Percentiles rank a stretch among this genome's conserved stretches.
These are phyloP conservation scores for Scolopax bukidnonensis DNA, from an alignment of 2,797 vertebrate genomes.

Conservation along the genomic window DNA sequence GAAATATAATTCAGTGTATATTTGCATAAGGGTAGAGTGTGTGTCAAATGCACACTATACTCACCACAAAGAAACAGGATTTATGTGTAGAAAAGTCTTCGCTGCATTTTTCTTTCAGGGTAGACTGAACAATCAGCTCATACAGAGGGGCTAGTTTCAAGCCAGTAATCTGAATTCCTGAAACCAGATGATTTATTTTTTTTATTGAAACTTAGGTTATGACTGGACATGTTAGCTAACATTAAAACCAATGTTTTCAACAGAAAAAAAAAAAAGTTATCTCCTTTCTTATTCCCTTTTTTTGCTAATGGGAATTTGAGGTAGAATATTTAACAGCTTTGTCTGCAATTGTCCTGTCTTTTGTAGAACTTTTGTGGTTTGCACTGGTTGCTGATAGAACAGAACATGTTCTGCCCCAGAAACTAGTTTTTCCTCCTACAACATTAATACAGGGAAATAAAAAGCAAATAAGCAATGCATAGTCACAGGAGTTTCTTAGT, in stretches of 20 bases:
- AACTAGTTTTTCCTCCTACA: background rate
- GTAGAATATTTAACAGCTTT: background rate
- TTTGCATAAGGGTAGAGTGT: background rate
- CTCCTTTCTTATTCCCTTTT: background rate
- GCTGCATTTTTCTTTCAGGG: constrained; percentile 11
- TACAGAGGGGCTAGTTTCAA: constrained; percentile 30
- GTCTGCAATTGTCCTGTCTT: background rate
- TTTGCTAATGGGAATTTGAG: background rate
- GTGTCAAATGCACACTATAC: background rate
- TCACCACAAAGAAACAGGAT: constrained; percentile 64
- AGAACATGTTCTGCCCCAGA: background rate
- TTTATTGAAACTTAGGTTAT: background rate
- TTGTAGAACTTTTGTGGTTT: background rate
- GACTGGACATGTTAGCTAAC: background rate
- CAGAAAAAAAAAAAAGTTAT: background rate
- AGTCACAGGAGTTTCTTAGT: background rate
- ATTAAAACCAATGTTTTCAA: background rate
- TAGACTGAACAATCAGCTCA: constrained; percentile 53
- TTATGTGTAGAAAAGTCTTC: background rate
- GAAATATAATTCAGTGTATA: background rate
- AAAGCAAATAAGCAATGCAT: background rate
- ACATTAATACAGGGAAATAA: background rate
- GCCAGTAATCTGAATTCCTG: constrained; percentile 62
- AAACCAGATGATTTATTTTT: background rate
- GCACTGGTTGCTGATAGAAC: background rate